These are phyloP conservation scores for Vanacampus margaritifer DNA, from an alignment of 2,113 vertebrate species.

Conservation along the genomic window DNA sequence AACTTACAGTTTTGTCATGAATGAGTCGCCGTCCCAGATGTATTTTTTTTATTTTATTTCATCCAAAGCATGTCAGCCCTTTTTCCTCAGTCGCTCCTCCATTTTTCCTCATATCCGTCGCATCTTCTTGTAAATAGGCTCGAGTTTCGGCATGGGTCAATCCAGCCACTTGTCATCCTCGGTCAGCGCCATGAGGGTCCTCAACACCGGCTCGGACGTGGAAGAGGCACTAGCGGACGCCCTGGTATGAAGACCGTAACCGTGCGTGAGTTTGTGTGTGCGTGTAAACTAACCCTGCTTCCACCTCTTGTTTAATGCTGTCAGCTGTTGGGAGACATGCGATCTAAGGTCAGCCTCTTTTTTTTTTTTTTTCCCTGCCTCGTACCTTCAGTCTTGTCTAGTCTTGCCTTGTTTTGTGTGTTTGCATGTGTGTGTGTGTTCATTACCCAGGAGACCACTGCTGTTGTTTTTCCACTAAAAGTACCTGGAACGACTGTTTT, in stretches of 20 bases:
- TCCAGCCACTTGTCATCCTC: constrained; percentile 89
- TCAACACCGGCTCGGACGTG: constrained; percentile 93
- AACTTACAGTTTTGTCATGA: constrained; percentile 32
- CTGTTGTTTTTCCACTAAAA: neutral
- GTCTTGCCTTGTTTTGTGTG: neutral
- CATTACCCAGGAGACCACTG: neutral
- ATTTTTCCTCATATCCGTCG: neutral
- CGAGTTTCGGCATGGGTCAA: constrained; percentile 87
- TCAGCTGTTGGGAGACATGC: constrained; percentile 99
- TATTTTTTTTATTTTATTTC: neutral
- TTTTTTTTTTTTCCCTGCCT: constrained; percentile 47
- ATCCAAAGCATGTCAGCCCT: neutral
- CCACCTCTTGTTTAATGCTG: constrained; percentile 80
- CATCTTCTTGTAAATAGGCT: constrained; percentile 63
- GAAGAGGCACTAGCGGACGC: constrained; percentile 96
- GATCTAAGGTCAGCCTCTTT: constrained; percentile 88
- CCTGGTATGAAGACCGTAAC: constrained; percentile 73
- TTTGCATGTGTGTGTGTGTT: neutral
- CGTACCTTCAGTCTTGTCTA: constrained; percentile 34
- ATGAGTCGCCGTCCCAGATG: neutral
- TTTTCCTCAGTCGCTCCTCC: neutral
- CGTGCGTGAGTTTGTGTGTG: neutral
- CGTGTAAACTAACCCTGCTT: constrained; percentile 60
- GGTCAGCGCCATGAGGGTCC: constrained; percentile 93
- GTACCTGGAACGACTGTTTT: neutral